phyloP scores from a whole-genome alignment of 2,888 invertebrate species.

The Hololepta plana region DNA sequence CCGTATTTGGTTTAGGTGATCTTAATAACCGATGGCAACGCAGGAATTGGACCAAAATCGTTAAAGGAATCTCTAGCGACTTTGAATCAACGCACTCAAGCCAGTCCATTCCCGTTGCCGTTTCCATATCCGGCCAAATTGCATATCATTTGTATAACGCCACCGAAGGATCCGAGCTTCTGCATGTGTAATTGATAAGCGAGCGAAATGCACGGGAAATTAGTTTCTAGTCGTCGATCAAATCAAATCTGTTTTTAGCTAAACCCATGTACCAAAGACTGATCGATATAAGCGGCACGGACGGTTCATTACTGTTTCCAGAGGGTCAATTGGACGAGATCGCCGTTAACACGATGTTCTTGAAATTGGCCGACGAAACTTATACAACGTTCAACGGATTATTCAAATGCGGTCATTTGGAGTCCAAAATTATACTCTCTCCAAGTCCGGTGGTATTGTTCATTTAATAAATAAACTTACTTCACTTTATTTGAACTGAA shows the following conservation, averaged over 20 bases:
- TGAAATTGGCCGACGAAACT: constrained; percentile 50
- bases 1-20: constrained; percentile 32
- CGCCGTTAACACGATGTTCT: constrained; percentile 35
- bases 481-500: too few species aligned
- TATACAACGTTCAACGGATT: constrained; percentile 55
- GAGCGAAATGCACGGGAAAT: constrained; percentile 1
- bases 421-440: constrained; percentile 51
- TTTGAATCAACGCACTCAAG: constrained; percentile 25
- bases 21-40: constrained; percentile 57
- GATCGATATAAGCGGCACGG: constrained; percentile 54
- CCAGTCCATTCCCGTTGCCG: constrained; percentile 48
- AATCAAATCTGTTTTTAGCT: constrained; percentile 25
- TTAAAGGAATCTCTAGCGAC: constrained; percentile 36
- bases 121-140: constrained; percentile 68
- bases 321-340: constrained; percentile 28
- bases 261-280: constrained; percentile 63
- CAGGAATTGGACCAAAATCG: constrained; percentile 47
- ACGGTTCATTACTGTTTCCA: constrained; percentile 39
- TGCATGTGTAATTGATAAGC: constrained; percentile 21
- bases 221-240: constrained; percentile 1
- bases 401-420: constrained; percentile 57
- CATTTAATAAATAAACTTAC: constrained; percentile 4
- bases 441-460: constrained; percentile 47
- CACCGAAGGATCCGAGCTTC: constrained; percentile 41
- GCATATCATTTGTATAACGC: constrained; percentile 51